These are phyloP conservation scores for Lophius piscatorius DNA, from an alignment of 2,113 vertebrate genomes.

Conservation along the genomic window DNA sequence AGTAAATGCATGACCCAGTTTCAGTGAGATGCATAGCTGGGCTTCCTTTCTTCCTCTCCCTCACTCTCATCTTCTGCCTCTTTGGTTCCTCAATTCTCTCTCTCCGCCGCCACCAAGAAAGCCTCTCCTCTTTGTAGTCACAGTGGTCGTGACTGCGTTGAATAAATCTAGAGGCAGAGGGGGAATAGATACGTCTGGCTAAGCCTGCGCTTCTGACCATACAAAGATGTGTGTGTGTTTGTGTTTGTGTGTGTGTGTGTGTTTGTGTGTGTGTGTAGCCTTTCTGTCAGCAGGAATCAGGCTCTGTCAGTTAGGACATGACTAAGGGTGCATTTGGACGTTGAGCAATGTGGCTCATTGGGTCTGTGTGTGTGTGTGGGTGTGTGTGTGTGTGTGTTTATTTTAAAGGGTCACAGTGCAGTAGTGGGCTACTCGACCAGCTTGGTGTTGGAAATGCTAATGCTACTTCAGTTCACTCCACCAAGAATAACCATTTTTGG, in stretches of 20 bases:
- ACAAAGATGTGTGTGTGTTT: constrained; percentile 32
- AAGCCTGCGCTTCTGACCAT: constrained; percentile 44
- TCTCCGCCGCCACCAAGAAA: constrained; percentile 52
- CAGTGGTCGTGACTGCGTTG: constrained; percentile 69
- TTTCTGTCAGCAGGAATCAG: constrained; percentile 72
- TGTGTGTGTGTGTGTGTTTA: constrained; percentile 15
- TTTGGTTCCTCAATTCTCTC: constrained; percentile 50
- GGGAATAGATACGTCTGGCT: constrained; percentile 68
- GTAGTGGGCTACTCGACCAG: constrained; percentile 38
- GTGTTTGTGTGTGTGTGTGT: too few relatives aligned
- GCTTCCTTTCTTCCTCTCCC: constrained; percentile 22
- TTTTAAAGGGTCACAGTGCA: constrained; percentile 46
- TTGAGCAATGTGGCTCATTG: constrained; percentile 58
- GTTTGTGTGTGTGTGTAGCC: constrained; percentile 27
- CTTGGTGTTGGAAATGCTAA: constrained; percentile 9
- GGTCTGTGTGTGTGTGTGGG: constrained; percentile 29
- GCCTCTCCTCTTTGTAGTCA: constrained; percentile 57
- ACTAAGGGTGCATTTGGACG: constrained; percentile 61
- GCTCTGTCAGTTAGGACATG: constrained; percentile 60
- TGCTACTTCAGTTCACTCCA: background rate
- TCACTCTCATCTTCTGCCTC: constrained; percentile 52
- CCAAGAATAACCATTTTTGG: background rate
- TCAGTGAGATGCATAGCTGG: constrained; percentile 49
- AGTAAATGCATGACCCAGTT: constrained; percentile 69
- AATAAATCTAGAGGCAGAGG: constrained; percentile 64